Percentiles rank a stretch among this genome's conserved stretches.
These are phyloP conservation scores for Apaloderma vittatum DNA, from an alignment of 2,113 vertebrate species.

Conservation along the genomic window DNA sequence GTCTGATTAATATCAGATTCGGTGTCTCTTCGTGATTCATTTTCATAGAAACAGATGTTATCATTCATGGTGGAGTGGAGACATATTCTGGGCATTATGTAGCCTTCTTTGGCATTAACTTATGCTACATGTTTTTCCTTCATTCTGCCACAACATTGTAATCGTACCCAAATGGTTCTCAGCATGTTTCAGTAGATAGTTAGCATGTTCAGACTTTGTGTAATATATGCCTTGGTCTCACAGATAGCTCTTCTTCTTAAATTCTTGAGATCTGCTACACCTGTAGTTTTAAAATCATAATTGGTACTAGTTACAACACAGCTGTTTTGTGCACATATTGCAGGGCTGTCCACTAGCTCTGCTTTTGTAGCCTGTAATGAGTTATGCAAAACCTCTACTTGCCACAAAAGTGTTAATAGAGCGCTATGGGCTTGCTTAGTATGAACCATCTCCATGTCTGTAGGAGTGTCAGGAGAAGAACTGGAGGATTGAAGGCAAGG, in stretches of 20 bases:
- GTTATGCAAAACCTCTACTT: neutral
- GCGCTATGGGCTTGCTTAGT: neutral
- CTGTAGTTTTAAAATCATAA: neutral
- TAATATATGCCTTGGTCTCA: neutral
- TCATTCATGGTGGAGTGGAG: slow-evolving; percentile 34
- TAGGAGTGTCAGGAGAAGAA: neutral
- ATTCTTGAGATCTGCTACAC: neutral
- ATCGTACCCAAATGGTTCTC: slow-evolving; percentile 42
- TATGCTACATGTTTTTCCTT: slow-evolving; percentile 25
- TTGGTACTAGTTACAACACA: neutral
- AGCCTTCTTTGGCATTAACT: slow-evolving; percentile 56
- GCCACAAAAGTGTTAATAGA: neutral
- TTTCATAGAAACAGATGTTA: slow-evolving; percentile 69
- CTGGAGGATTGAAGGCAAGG: neutral
- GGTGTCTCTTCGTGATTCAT: slow-evolving; percentile 9
- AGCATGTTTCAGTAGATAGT: neutral
- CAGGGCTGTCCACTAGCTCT: neutral
- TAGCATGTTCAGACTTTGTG: neutral
- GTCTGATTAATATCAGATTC: slow-evolving; percentile 41
- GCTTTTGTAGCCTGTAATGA: neutral
- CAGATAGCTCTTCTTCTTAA: neutral
- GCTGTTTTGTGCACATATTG: neutral
- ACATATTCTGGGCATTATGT: slow-evolving; percentile 46
- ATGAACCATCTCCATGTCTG: neutral
- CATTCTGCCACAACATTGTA: slow-evolving; percentile 26